Evolutionary conservation across 2,113 vertebrate genomes (phyloP), one percentile per base, ranked within the genome.

Genomic region (Tichodroma muraria): DNA sequence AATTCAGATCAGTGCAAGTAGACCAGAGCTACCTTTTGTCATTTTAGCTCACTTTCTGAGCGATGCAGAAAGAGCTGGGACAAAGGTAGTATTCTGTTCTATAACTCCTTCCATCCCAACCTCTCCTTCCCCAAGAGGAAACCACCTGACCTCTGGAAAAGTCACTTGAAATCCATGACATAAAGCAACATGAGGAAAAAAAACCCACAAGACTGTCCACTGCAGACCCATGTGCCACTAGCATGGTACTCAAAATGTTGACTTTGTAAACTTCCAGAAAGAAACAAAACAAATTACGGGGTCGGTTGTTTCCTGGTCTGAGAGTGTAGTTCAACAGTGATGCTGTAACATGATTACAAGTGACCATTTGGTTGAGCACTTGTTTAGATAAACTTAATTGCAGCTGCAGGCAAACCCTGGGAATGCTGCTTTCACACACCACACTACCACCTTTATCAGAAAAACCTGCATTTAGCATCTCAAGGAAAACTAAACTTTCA

Each of bases 331-430:
- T 93, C 66, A 94, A 47, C 2, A 6, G 16, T 42, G 61, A 77
- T 73, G 76, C 75, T 28, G 33, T 33, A 78, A 77, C 63, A 52
- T 27, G 37, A 85, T 66, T 80, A 60, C 13, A 85, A 42, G 33
- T 64, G 33, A 47, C 59, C 84, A 91, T 88, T 69, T 87, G 45
- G 33, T 21, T 50, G 12, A 82, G 27, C 27, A 47, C 33, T 80
- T 53, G 23, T 81, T 84, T 37, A 76, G 49, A 76, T 57, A 65
- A 94, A 84, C 22, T 53, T 64, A 90, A 95, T 80, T 88, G 63
- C 56, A 76, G 63, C 75, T 89, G 16, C 75, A 91, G 75, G 63
- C 45, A 89, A 89, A 25, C 21, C 37, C 37, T 65, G 31, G 8
- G 33, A 71, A 61, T 30, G 27, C 14, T 64, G 53, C 20, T 92